phyloP scores from a whole-genome alignment of 1,140 invertebrate genomes.

The Bombus confusus region DNA sequence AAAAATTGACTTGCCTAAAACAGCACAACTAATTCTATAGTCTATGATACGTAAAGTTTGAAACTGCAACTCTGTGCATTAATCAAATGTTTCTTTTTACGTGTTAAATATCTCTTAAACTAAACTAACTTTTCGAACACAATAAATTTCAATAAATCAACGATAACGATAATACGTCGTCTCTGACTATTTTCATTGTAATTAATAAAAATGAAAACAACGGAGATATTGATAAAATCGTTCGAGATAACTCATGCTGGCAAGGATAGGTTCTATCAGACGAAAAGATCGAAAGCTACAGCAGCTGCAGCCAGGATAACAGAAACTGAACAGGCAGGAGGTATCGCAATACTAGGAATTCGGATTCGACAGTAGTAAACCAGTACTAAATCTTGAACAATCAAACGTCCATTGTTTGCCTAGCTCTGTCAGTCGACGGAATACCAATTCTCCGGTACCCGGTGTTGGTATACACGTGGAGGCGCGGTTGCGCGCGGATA shows the following conservation, averaged over 20 bases:
- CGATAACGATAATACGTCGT: too few species aligned
- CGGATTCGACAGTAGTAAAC: slow-evolving; percentile 73
- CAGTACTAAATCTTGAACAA: slow-evolving; percentile 74
- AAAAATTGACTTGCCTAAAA: not conserved
- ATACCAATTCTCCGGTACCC: slow-evolving; percentile 67
- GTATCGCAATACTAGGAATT: slow-evolving; percentile 65
- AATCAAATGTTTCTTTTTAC: not conserved
- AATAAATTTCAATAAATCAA: too few species aligned
- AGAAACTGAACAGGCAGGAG: slow-evolving; percentile 43
- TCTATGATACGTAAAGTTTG: not conserved
- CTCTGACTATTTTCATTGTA: too few species aligned
- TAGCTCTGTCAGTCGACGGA: slow-evolving; percentile 70
- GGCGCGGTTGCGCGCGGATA: not conserved
- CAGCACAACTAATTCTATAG: too few species aligned
- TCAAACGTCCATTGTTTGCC: slow-evolving; percentile 75
- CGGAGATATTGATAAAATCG: not conserved
- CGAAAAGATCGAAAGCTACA: not conserved
- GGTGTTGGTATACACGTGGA: slow-evolving; percentile 49
- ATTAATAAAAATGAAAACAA: not conserved
- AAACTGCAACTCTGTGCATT: too few species aligned
- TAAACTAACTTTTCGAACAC: not conserved
- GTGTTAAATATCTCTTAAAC: not conserved
- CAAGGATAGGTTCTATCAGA: not conserved
- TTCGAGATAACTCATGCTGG: not conserved
- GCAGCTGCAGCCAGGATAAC: not conserved